A percentile compares a stretch with the other conserved stretches of the same genome.
Evolutionary conservation across 2,113 vertebrate genomes (phyloP).

Genomic region (Fulmarus glacialis): DNA sequence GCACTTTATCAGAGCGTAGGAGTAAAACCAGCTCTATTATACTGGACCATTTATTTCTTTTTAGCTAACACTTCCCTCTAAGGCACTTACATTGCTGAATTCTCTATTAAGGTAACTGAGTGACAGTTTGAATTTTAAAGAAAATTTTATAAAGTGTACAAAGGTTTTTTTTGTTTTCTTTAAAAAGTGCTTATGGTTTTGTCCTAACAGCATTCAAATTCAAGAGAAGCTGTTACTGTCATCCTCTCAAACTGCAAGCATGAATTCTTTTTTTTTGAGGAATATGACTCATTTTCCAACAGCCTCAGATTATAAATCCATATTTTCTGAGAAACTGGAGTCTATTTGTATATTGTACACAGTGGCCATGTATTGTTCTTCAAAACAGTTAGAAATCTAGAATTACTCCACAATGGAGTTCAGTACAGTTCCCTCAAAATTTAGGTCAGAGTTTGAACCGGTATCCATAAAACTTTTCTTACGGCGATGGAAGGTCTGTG

Average conservation of each 20-base stretch:
- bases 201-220: constrained; percentile 7
- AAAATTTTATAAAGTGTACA: not conserved
- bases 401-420: not conserved
- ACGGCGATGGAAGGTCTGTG: not conserved
- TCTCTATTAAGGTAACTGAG: not conserved
- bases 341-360: not conserved
- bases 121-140: not conserved
- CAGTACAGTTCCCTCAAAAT: not conserved
- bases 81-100: not conserved
- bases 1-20: not conserved
- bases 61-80: not conserved
- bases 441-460: not conserved
- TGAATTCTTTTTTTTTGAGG: not conserved
- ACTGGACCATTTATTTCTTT: not conserved
- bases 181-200: not conserved
- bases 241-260: not conserved
- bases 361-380: not conserved
- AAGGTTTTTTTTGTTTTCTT: not conserved
- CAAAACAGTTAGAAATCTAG: not conserved
- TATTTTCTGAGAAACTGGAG: not conserved
- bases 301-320: not conserved
- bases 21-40: not conserved
- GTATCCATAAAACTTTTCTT: not conserved
- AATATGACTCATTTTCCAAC: not conserved
- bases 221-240: not conserved